Evolutionary conservation across 2,888 invertebrate genomes (phyloP).

Genomic region (Elysia crispata): DNA sequence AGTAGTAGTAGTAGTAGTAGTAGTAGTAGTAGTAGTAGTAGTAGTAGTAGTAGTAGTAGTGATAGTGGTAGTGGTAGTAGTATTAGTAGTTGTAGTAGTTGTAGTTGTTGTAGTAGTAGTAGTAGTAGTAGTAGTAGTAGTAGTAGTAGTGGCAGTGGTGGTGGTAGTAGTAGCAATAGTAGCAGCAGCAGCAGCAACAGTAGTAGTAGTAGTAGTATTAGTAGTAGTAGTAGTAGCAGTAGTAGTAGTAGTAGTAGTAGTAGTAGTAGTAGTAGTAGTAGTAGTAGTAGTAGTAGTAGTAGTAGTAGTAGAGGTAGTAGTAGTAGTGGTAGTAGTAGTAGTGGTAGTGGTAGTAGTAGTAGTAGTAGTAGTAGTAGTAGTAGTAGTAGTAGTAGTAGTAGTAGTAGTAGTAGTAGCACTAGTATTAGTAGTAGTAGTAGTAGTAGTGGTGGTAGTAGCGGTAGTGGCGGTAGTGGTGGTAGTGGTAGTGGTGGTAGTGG

Average conservation of each 20-base stretch:
- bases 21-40: constrained; percentile 9
- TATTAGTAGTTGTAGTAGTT: no score
- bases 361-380: constrained; percentile 9
- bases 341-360: constrained; percentile 1
- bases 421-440: no score
- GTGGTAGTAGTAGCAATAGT: not conserved
- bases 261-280: constrained; percentile 3
- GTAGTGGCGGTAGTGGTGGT: not conserved
- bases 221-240: no score
- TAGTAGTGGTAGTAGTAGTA: constrained; percentile 3
- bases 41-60: not conserved
- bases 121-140: not conserved
- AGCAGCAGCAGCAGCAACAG: not conserved
- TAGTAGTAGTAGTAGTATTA: no score
- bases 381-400: constrained; percentile 9
- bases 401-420: no score
- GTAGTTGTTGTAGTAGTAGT: not conserved
- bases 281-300: constrained; percentile 5
- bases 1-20: constrained; percentile 9
- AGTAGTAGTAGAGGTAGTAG: not conserved
- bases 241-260: not conserved
- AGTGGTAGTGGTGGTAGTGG: not conserved
- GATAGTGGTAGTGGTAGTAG: no score
- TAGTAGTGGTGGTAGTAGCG: no score
- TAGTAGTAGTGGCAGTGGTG: not conserved